Evolutionary conservation across 2,888 invertebrate genomes (phyloP), one percentile per base, ranked within the genome.

Genomic region (Silvanus unidentatus): DNA sequence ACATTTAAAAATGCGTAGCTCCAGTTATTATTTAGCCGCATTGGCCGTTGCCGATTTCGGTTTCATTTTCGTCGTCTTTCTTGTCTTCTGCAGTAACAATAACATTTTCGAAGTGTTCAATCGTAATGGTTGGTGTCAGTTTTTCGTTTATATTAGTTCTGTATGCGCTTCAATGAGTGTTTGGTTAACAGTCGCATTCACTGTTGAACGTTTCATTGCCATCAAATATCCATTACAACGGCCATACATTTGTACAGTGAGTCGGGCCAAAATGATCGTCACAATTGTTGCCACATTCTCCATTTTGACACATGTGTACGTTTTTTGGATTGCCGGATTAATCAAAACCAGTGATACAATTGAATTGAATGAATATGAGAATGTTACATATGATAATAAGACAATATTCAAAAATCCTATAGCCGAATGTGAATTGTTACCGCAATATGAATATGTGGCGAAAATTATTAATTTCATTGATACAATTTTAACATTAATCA

Each of bases 161-260:
- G 67, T 68, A 2, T 79, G 77, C 71, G 78, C 80, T 50, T 82
- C 80, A 41, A 63, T 84, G 9, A 81, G 81, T 57, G 82, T 81
- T 1, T 84, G 83, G 82, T 67, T 83, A 27, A 81, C 82, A 29
- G 83, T 84, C 3, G 81, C 81, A 1, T 84, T 84, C 62, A 84
- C 84, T 1, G 77, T 81, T 1, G 84, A 84, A 60, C 70, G 84
- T 43, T 84, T 81, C 66, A 80, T 84, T 34, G 83, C 82, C 2
- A 79, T 84, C 1, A 79, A 80, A 54, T 79, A 78, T 58, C 81
- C 81, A 0, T 60, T 81, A 9, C 76, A 76, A 42, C 65, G 80
- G 15, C 78, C 80, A 0, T 74, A 75, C 44, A 77, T 81, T 60
- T 82, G 81, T 58, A 82, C 81, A 0, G 76, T 79, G 2, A 69